These are phyloP conservation scores for Acomys russatus DNA, from an alignment of 2,797 vertebrate species.

Conservation along the genomic window DNA sequence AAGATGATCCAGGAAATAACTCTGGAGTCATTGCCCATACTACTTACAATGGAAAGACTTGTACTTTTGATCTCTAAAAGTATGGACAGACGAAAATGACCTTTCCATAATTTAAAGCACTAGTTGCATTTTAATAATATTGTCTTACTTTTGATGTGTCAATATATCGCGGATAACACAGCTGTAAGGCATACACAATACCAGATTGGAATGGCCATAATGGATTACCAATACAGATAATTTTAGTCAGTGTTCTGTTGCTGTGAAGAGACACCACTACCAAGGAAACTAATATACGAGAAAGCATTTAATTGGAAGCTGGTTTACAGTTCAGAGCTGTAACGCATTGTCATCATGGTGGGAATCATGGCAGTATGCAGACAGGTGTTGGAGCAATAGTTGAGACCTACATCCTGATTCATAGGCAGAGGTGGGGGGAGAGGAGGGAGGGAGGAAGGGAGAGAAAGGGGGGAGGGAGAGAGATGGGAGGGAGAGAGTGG, in stretches of 20 bases:
- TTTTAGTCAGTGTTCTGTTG: not conserved
- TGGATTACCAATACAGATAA: not conserved
- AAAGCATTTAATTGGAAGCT: not conserved
- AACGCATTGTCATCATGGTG: not conserved
- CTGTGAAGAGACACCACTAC: not conserved
- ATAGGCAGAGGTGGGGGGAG: not conserved
- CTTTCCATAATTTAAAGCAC: conserved; percentile 4
- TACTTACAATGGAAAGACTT: not conserved
- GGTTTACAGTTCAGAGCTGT: not conserved
- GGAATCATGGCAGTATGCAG: not conserved
- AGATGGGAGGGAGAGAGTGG: accelerated
- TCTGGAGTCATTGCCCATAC: not conserved
- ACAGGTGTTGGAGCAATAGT: not conserved
- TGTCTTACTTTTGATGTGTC: not conserved
- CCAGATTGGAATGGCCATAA: not conserved
- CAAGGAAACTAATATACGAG: not conserved
- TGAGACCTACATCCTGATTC: not conserved
- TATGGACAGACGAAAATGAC: not conserved
- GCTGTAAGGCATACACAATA: not conserved
- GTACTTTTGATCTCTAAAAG: conserved; percentile 31
- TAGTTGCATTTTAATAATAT: not conserved
- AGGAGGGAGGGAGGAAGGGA: no score
- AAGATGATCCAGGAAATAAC: not conserved
- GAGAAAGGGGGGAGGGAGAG: no score
- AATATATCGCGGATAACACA: conserved; percentile 14